Conservation (phyloP, 2,113 vertebrate genomes). For the Talpa occidentalis region DNA sequence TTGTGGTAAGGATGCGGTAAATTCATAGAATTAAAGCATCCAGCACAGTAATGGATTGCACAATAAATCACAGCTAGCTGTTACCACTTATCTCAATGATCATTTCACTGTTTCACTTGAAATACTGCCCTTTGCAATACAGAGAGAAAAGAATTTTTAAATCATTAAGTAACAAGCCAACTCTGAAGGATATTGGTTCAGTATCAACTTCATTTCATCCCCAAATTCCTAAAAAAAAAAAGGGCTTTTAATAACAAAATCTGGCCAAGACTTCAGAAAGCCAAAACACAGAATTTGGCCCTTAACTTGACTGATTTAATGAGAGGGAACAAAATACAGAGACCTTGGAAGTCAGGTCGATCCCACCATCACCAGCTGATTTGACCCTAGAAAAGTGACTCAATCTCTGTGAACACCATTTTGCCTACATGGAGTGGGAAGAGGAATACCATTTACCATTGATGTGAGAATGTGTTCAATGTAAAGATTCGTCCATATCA, state of each 20-base stretch:
- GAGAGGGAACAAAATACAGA: not conserved
- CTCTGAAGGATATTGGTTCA: not conserved
- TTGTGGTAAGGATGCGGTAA: not conserved
- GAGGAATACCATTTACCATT: not conserved
- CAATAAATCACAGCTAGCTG: not conserved
- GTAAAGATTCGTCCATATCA: not conserved
- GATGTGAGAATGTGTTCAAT: not conserved
- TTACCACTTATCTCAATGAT: not conserved
- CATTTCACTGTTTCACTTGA: not conserved
- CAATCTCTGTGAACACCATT: not conserved
- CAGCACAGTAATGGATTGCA: not conserved
- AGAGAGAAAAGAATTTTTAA: not conserved
- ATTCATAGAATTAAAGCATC: not conserved
- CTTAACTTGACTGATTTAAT: not conserved
- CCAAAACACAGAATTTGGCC: not conserved
- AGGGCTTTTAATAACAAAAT: constrained; percentile 16
- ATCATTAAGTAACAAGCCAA: not conserved
- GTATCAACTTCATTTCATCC: not conserved
- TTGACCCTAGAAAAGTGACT: not conserved
- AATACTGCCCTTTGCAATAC: not conserved
- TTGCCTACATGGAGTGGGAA: not conserved
- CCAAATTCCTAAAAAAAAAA: not conserved
- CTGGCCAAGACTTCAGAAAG: not conserved
- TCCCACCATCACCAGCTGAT: not conserved
- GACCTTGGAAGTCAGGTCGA: not conserved